Percentiles rank a stretch among this genome's conserved stretches.
phyloP scores from a whole-genome alignment of 92 coral and sea anemone genomes.

The Hydrozoanthus gracilis region DNA sequence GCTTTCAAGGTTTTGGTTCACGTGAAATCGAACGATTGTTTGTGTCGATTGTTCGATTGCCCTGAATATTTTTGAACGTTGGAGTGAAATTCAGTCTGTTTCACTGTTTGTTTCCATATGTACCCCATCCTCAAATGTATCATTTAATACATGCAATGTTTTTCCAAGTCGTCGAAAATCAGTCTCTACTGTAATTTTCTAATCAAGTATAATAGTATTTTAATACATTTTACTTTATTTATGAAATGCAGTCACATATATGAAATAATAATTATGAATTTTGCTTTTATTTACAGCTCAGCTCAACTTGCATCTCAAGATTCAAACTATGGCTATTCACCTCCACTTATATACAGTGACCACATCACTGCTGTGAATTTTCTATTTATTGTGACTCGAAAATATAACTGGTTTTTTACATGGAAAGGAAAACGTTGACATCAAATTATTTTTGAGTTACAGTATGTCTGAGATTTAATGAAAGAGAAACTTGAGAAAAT shows the following conservation, averaged over 20 bases:
- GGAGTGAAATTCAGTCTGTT: background rate
- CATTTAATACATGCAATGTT: constrained; percentile 8
- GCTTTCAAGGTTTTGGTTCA: constrained; percentile 13
- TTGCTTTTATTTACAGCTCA: constrained; percentile 17
- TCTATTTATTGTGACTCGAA: constrained; percentile 16
- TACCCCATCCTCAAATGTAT: constrained; percentile 5
- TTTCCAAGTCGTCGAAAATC: constrained; percentile 8
- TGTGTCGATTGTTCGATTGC: constrained; percentile 5
- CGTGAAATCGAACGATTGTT: constrained; percentile 13
- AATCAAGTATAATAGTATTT: background rate
- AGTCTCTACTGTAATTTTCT: constrained; percentile 1
- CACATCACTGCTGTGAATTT: constrained; percentile 15
- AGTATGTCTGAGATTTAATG: constrained; percentile 4
- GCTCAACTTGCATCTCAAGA: constrained; percentile 18
- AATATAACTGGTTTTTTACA: constrained; percentile 5
- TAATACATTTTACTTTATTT: background rate
- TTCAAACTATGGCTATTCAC: constrained; percentile 10
- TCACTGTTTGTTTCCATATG: background rate
- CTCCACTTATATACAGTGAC: constrained; percentile 20
- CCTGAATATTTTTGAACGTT: background rate
- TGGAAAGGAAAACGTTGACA: background rate
- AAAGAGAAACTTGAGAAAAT: constrained; percentile 17
- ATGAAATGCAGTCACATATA: background rate
- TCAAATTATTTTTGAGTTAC: background rate
- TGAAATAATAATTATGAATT: constrained; percentile 3